Percentiles rank a stretch among this genome's conserved stretches.
Evolutionary conservation across 64 coral and sea anemone genomes (phyloP).

Genomic region (Pachyseris speciosa): DNA sequence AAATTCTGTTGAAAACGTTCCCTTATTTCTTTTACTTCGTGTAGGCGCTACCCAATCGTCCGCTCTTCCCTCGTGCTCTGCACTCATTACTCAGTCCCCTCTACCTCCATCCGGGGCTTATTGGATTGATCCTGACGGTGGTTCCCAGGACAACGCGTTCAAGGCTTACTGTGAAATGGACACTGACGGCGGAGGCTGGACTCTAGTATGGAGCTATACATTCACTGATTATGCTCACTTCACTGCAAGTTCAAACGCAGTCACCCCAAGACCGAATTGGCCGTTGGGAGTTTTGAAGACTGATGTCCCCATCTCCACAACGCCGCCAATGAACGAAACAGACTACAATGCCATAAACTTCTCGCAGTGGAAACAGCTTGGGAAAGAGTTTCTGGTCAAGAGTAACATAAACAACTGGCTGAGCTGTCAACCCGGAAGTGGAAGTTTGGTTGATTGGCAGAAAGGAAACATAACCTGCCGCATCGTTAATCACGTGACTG

Average conservation of each 20-base stretch:
- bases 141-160: too few species aligned
- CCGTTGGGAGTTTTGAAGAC: not conserved
- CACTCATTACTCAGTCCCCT: not conserved
- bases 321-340: too few species aligned
- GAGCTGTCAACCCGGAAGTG: not conserved
- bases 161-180: too few species aligned
- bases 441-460: too few species aligned
- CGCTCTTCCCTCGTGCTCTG: not conserved
- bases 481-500: not conserved
- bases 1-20: too few species aligned
- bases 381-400: slow-evolving; percentile 27
- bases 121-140: too few species aligned
- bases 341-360: too few species aligned
- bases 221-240: too few species aligned
- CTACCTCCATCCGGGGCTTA: not conserved
- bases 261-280: not conserved
- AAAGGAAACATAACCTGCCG: not conserved
- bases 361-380: slow-evolving; percentile 20
- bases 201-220: too few species aligned
- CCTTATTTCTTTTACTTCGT: too few species aligned
- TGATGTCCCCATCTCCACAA: not conserved
- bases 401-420: not conserved
- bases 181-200: too few species aligned
- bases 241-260: not conserved
- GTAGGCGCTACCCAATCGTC: not conserved